A percentile compares a stretch with the other conserved stretches of the same genome.
Evolutionary conservation across 2,888 invertebrate species (phyloP).

Genomic region (Rhogogaster chlorosoma): DNA sequence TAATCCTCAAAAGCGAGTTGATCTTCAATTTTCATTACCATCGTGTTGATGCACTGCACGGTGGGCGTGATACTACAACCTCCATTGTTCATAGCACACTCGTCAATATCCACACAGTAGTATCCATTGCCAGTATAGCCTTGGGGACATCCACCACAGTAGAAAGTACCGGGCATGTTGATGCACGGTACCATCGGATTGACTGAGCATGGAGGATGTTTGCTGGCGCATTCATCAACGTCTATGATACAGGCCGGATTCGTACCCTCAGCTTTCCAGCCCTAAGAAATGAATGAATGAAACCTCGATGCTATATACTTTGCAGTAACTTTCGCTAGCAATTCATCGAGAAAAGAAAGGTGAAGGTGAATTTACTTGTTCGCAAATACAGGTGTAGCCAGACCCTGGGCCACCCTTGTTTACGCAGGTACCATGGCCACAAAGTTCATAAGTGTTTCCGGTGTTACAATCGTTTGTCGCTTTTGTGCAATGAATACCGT

Average conservation of each 20-base stretch:
- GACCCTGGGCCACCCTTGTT: slow-evolving; percentile 79
- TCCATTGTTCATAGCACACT: slow-evolving; percentile 91
- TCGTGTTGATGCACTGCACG: slow-evolving; percentile 93
- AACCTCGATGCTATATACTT: background rate
- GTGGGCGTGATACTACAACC: slow-evolving; percentile 91
- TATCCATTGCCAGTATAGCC: slow-evolving; percentile 94
- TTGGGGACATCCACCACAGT: slow-evolving; percentile 92
- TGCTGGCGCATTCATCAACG: slow-evolving; percentile 90
- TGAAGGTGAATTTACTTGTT: slow-evolving; percentile 81
- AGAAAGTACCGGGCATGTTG: slow-evolving; percentile 93
- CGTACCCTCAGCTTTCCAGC: slow-evolving; percentile 89
- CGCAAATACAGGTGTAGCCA: slow-evolving; percentile 89
- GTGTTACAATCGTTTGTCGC: slow-evolving; percentile 87
- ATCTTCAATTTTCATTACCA: slow-evolving; percentile 77
- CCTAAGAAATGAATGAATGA: slow-evolving; percentile 77
- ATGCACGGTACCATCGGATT: slow-evolving; percentile 92
- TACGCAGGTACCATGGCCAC: slow-evolving; percentile 93
- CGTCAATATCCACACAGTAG: slow-evolving; percentile 92
- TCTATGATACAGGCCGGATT: slow-evolving; percentile 89
- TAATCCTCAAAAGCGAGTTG: background rate
- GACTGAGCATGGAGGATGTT: slow-evolving; percentile 87
- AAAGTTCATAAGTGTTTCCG: slow-evolving; percentile 87
- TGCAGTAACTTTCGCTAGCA: no score
- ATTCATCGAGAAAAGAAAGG: background rate
- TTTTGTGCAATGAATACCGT: slow-evolving; percentile 91